Evolutionary conservation across 2,797 vertebrate species (phyloP), one percentile per base, ranked within the genome.

Genomic region (Crypturellus tataupa): DNA sequence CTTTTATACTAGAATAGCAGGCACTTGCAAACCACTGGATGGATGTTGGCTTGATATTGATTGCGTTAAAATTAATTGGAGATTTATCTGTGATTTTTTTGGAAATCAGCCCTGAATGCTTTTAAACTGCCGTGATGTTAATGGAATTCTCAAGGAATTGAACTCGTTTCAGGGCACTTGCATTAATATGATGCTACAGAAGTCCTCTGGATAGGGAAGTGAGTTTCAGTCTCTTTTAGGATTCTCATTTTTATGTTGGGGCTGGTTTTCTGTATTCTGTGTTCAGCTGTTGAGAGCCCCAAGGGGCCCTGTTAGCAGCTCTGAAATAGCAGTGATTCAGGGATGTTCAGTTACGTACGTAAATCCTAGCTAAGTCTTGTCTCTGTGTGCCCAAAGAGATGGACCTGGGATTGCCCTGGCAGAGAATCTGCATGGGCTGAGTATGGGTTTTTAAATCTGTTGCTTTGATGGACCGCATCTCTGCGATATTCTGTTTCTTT

Each of bases 141-240:
- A 65, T 79, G 64, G 31, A 11, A 72, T 94, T 68, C 87, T 60
- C 63, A 71, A 63, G 58, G 63, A 10, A 39, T 3, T 60, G 49
- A 68, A 46, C 8, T 53, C 53, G 12, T 89, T 81, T 72, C 63
- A 53, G 23, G 29, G 35, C 37, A 55, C 29, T 42, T 81, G 39
- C 23, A 2, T 51, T 71, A 60, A 78, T 81, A 9, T 49, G 55
- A 4, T 0, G 0, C 24, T 67, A 24, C 24, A 29, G 56, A 31
- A 69, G 20, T 23, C 39, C 31, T 53, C 72, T n/a, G 39, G 21
- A 10, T 51, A 10, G 35, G 33, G 12, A 63, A 27, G 3, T 13
- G 4, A 5, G 25, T 53, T 31, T 71, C 67, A 64, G 29, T 27
- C 4, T 56, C 11, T 86, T 44, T 37, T 84, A 81, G 42, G 23